These are phyloP conservation scores for Galbula dea DNA, from an alignment of 2,113 vertebrate species.

Conservation along the genomic window DNA sequence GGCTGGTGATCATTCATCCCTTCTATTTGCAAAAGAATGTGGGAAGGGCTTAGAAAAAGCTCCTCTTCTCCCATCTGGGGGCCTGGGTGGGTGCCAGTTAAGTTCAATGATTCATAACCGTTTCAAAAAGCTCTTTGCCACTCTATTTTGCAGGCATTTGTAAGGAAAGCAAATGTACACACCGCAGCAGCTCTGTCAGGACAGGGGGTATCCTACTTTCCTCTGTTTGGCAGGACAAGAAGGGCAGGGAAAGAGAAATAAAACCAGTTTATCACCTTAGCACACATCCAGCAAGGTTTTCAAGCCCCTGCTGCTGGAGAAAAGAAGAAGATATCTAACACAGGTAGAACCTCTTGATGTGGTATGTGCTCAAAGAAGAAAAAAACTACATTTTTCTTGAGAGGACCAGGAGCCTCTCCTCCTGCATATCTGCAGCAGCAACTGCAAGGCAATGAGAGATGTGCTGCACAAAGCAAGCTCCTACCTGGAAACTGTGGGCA, in stretches of 20 bases:
- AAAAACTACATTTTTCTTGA: not conserved
- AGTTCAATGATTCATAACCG: conserved; percentile 47
- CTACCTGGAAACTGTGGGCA: conserved; percentile 18
- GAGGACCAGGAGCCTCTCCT: not conserved
- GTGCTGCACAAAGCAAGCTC: not conserved
- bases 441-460: not conserved
- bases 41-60: conserved; percentile 42
- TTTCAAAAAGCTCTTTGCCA: conserved; percentile 41
- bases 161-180: not conserved
- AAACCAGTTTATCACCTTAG: not conserved
- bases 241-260: not conserved
- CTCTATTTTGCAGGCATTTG: not conserved
- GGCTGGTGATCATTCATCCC: conserved; percentile 46
- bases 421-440: not conserved
- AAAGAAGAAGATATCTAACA: not conserved
- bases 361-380: not conserved
- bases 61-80: conserved; percentile 44
- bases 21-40: conserved; percentile 60
- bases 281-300: not conserved
- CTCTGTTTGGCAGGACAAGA: not conserved
- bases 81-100: conserved; percentile 41
- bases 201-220: not conserved
- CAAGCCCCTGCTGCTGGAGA: not conserved
- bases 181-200: not conserved
- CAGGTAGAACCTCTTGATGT: not conserved